Conservation (phyloP, 2,113 vertebrate species). For the Hystrix cristata region DNA sequence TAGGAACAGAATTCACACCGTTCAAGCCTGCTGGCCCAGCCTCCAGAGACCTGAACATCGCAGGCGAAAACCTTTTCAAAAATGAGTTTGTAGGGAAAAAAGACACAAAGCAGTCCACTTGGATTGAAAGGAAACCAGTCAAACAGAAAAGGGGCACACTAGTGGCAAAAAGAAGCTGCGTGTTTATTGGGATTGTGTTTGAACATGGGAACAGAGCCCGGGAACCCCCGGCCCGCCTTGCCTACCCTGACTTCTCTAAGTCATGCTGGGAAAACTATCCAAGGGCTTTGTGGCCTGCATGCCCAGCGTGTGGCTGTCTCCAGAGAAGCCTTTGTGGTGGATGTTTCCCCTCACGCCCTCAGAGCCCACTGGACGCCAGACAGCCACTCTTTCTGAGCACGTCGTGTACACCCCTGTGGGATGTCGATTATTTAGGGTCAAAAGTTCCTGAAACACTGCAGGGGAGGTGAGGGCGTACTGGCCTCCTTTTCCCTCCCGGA, state of each 20-base stretch:
- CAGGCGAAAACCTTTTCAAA: background rate
- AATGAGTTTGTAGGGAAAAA: background rate
- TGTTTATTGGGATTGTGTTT: background rate
- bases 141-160: background rate
- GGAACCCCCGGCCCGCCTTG: too few relatives aligned
- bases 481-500: too few relatives aligned
- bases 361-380: background rate
- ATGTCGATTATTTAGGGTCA: background rate
- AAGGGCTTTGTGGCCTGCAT: background rate
- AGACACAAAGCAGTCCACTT: background rate
- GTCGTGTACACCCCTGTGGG: background rate
- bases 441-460: background rate
- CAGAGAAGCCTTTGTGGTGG: background rate
- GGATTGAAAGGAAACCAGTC: background rate
- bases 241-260: background rate
- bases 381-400: background rate
- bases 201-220: background rate
- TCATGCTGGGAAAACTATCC: background rate
- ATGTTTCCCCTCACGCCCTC: background rate
- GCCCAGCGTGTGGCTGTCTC: background rate
- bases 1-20: conserved; percentile 83
- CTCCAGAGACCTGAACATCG: conserved; percentile 26
- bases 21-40: conserved; percentile 16
- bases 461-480: too few relatives aligned
- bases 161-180: background rate